Conservation (phyloP, 1,140 invertebrate species). For the Coptotermes formosanus region DNA sequence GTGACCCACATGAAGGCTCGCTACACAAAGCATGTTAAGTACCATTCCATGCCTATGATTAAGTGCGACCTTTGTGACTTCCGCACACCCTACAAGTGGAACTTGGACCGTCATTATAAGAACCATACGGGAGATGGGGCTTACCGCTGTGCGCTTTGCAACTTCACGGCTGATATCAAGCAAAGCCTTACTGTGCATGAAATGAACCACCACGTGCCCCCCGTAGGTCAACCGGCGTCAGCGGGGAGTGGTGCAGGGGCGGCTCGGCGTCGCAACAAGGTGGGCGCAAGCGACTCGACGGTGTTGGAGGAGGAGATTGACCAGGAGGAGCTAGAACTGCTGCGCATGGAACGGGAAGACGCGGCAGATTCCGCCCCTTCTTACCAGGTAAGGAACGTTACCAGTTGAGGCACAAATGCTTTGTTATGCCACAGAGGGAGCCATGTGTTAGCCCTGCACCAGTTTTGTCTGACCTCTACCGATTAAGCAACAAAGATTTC, state of each 20-base stretch:
- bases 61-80: constrained; percentile 93
- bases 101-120: constrained; percentile 87
- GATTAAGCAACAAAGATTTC: no score
- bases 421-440: no score
- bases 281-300: constrained; percentile 65
- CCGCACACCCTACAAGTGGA: constrained; percentile 89
- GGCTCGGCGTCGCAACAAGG: constrained; percentile 59
- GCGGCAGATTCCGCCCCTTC: constrained; percentile 31
- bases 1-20: constrained; percentile 85
- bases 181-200: constrained; percentile 90
- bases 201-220: constrained; percentile 82
- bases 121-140: constrained; percentile 82
- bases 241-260: constrained; percentile 49
- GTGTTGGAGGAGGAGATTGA: constrained; percentile 44
- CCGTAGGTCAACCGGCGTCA: constrained; percentile 58
- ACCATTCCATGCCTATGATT: constrained; percentile 90
- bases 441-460: no score
- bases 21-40: constrained; percentile 92
- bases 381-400: background rate
- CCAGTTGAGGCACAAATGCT: no score
- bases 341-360: constrained; percentile 50
- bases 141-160: constrained; percentile 83
- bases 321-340: constrained; percentile 46
- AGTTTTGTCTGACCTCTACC: no score
- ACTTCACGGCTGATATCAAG: constrained; percentile 89